Evolutionary conservation across 2,888 invertebrate genomes (phyloP), one percentile per base, ranked within the genome.

Genomic region (Deilephila elpenor): DNA sequence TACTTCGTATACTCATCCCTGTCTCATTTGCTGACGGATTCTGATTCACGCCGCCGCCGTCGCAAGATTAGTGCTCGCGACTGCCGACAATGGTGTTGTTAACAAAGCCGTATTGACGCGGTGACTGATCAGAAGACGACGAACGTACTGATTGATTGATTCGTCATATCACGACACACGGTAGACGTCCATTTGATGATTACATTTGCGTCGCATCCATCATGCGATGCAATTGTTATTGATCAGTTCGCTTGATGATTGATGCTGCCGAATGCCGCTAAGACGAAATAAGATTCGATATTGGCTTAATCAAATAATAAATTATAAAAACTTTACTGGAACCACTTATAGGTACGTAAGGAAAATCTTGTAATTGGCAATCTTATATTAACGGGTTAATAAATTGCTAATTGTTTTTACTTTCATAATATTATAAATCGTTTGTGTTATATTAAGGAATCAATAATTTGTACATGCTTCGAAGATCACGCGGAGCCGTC

Each of bases 1-100:
- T 71, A 70, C 72, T 64, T 74, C 70, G 75, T 76, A 73, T 74
- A 74, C 56, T 74, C 70, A 67, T 76, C 75, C 67, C 75, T 73
- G 72, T 74, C 74, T 77, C 44, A 62, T 73, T 73, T 73, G 62
- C 73, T 59, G 75, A 76, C 75, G 71, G 74, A 76, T 74, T 81
- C 72, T 74, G 74, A 72, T 75, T 74, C 73, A 71, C 61, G 34
- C 61, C 61, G 37, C 71, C 56, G 25, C 53, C 20, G 61, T 62
- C 53, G 37, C 56, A 61, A 73, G 70, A 71, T 61, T 60, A 71
- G 25, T 73, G 61, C 71, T 70, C 53, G 62, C 56, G 56, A 56
- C n/a, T n/a, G 56, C 56, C n/a, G 70, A 71, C 73, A 71, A 62
- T 73, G 71, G 56, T 71, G 53, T 60, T 62, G 59, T 34, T 62